These are phyloP conservation scores for Lophotriccus pileatus DNA, from an alignment of 2,797 vertebrate genomes.

Conservation along the genomic window DNA sequence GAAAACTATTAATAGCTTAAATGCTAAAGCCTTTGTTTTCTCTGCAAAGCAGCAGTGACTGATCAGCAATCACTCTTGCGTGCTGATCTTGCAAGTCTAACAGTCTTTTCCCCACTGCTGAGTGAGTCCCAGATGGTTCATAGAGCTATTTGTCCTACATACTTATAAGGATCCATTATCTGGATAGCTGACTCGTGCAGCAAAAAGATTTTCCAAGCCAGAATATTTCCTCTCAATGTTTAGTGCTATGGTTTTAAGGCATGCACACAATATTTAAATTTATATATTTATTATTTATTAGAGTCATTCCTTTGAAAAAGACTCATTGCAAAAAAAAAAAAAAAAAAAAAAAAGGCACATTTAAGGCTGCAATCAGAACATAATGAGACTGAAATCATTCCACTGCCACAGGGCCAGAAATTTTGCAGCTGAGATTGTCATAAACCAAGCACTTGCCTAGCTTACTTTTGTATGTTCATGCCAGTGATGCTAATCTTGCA, in stretches of 20 bases:
- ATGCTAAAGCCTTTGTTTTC: background rate
- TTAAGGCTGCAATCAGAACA: background rate
- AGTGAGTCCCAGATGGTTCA: constrained; percentile 50
- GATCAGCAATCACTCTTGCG: background rate
- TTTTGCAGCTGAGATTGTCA: background rate
- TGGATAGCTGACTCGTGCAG: constrained; percentile 4
- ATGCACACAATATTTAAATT: background rate
- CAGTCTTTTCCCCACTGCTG: constrained; percentile 1
- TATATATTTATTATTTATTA: background rate
- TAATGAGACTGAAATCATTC: background rate
- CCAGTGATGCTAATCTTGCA: background rate
- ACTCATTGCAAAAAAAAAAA: background rate
- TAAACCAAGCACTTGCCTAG: background rate
- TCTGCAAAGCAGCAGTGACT: background rate
- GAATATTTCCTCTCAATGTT: background rate
- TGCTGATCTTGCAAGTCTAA: constrained; percentile 33
- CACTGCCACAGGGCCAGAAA: background rate
- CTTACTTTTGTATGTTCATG: background rate
- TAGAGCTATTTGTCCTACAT: constrained; percentile 48
- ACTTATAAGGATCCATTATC: constrained; percentile 29
- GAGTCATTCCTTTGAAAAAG: background rate
- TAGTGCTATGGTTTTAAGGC: background rate
- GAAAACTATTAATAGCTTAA: background rate
- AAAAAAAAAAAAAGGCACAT: background rate
- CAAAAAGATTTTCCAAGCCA: background rate